Conservation (phyloP, 2,113 vertebrate species). For the Lagopus muta region DNA sequence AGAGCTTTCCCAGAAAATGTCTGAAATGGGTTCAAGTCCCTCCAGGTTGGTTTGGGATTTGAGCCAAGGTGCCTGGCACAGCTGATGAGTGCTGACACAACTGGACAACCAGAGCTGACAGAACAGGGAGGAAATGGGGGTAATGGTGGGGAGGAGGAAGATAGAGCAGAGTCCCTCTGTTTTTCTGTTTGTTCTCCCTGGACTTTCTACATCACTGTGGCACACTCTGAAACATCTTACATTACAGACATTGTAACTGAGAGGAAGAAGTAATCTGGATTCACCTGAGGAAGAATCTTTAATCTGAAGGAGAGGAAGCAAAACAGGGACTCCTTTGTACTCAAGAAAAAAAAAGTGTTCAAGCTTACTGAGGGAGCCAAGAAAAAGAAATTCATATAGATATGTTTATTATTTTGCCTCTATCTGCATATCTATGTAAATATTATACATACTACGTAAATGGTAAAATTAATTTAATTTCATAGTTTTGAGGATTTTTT, state of each 20-base stretch:
- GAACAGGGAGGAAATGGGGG: background rate
- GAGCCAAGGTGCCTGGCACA: background rate
- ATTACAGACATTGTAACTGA: background rate
- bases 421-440: background rate
- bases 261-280: background rate
- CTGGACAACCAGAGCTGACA: background rate
- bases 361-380: background rate
- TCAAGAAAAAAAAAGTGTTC: background rate
- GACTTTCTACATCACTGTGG: background rate
- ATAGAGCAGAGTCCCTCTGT: background rate
- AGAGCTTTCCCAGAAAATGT: background rate
- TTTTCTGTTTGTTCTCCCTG: background rate
- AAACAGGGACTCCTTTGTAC: background rate
- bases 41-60: background rate
- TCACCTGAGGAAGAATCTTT: constrained; percentile 3
- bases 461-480: background rate
- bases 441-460: background rate
- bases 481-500: background rate
- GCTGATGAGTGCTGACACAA: background rate
- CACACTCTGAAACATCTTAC: background rate
- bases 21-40: background rate
- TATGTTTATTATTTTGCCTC: background rate
- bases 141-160: background rate
- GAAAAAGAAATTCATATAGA: background rate
- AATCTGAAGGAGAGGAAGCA: background rate